A percentile compares a stretch with the other conserved stretches of the same genome.
Evolutionary conservation across 2,888 invertebrate species (phyloP).

Genomic region (Ophraella communa): DNA sequence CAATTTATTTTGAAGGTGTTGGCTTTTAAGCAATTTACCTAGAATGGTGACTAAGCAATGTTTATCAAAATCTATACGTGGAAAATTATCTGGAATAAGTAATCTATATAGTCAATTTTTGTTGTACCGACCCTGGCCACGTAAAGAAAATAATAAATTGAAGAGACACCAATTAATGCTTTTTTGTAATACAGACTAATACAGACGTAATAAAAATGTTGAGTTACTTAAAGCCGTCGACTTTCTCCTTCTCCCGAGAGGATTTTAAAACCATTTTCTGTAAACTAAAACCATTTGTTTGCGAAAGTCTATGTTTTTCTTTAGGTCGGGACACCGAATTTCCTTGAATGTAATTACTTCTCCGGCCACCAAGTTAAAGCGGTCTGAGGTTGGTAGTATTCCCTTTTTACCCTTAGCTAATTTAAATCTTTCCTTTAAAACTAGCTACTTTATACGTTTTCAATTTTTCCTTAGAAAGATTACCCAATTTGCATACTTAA

Average conservation of each 20-base stretch:
- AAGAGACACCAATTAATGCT: neutral
- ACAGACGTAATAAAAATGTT: neutral
- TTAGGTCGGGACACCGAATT: constrained; percentile 16
- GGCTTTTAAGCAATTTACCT: too few relatives aligned
- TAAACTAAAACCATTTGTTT: constrained; percentile 8
- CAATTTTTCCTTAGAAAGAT: constrained; percentile 33
- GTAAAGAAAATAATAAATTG: too few relatives aligned
- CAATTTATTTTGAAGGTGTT: too few relatives aligned
- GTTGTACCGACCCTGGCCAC: too few relatives aligned
- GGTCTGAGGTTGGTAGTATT: constrained; percentile 17
- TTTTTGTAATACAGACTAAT: neutral
- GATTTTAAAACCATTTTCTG: neutral
- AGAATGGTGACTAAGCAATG: too few relatives aligned
- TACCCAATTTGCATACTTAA: constrained; percentile 27
- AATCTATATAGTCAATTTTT: too few relatives aligned
- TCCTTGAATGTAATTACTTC: constrained; percentile 27
- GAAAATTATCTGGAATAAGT: too few relatives aligned
- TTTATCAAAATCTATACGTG: too few relatives aligned
- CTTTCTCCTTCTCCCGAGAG: constrained; percentile 1
- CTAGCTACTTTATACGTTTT: constrained; percentile 39
- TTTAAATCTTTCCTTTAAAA: constrained; percentile 38
- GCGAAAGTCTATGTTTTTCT: constrained; percentile 13
- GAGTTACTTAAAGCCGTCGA: neutral
- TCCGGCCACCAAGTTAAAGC: constrained; percentile 17
- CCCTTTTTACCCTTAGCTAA: constrained; percentile 34